Evolutionary conservation across 2,888 invertebrate genomes (phyloP).

Genomic region (Lepas anatifera): DNA sequence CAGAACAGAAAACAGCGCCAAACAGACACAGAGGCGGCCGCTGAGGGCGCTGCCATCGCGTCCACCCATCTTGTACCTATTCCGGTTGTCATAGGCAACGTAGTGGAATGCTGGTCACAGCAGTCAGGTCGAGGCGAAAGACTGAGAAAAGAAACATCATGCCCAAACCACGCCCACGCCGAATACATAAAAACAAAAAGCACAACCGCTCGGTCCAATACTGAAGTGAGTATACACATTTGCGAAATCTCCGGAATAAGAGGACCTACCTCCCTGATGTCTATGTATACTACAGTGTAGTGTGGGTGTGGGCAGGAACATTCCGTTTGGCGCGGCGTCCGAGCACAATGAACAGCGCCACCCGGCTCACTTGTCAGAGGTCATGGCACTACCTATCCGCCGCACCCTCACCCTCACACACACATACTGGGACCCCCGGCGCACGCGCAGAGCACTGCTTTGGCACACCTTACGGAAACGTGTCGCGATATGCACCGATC

Average conservation of each 20-base stretch:
- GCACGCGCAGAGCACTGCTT: too few species aligned
- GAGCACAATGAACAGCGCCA: neutral
- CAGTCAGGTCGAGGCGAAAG: neutral
- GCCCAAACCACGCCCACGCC: neutral
- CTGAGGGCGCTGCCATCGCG: too few species aligned
- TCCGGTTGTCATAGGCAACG: too few species aligned
- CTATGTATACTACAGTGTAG: too few species aligned
- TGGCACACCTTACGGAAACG: too few species aligned
- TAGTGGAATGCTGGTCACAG: too few species aligned
- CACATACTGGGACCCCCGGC: neutral
- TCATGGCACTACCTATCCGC: constrained; percentile 4
- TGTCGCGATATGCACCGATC: too few species aligned
- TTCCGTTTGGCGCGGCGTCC: too few species aligned
- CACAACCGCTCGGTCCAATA: neutral
- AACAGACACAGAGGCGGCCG: too few species aligned
- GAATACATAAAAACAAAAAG: neutral
- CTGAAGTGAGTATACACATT: neutral
- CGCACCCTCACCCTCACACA: neutral
- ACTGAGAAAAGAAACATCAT: neutral
- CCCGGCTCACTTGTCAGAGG: neutral
- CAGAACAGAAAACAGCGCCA: too few species aligned
- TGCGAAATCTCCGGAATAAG: neutral
- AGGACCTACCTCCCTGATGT: neutral
- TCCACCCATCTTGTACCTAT: too few species aligned
- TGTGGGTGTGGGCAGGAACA: too few species aligned